phyloP scores from a whole-genome alignment of 2,888 invertebrate species.

The Tetramorium bicarinatum region DNA sequence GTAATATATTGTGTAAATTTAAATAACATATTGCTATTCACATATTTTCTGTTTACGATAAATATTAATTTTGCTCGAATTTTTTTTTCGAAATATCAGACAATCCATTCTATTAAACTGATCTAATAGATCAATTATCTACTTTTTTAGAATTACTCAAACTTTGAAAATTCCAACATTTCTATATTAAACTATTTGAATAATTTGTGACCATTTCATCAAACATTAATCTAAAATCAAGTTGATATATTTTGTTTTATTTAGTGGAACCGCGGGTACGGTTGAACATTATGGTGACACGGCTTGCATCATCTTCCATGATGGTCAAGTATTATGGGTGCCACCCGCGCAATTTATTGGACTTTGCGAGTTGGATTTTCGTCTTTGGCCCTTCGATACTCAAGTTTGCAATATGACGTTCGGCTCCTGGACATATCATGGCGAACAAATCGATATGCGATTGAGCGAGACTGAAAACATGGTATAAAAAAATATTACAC shows the following conservation, averaged over 20 bases:
- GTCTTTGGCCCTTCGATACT: conserved; percentile 92
- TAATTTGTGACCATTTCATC: not conserved
- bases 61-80: not conserved
- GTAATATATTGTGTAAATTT: not conserved
- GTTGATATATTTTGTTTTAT: conserved; percentile 42
- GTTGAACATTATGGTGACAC: conserved; percentile 89
- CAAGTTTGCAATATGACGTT: conserved; percentile 90
- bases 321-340: conserved; percentile 89
- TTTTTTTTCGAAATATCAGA: not conserved
- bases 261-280: conserved; percentile 88
- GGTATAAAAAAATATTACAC: conserved; percentile 52
- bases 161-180: not conserved
- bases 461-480: conserved; percentile 72
- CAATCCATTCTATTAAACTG: not conserved
- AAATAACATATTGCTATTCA: not conserved
- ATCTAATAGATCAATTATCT: not conserved
- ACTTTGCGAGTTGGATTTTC: conserved; percentile 90
- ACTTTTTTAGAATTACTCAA: not conserved
- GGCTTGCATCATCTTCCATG: conserved; percentile 86
- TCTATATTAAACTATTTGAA: not conserved
- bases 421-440: conserved; percentile 91
- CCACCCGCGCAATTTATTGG: conserved; percentile 90
- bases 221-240: not conserved
- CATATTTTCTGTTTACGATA: not conserved
- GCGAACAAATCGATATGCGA: conserved; percentile 88